Conservation (phyloP, 23 tunicate species). For the Styela plicata region DNA sequence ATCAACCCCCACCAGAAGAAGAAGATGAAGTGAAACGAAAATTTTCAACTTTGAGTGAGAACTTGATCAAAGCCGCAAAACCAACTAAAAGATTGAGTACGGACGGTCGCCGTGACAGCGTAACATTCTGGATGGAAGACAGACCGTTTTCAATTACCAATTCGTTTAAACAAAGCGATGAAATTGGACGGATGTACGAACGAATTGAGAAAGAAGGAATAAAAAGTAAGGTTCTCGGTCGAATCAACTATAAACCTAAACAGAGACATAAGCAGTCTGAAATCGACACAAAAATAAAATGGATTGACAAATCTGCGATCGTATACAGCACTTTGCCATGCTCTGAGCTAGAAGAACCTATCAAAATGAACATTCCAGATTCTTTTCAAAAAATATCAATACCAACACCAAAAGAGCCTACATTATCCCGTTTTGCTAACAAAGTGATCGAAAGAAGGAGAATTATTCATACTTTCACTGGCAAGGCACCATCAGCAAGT, state of each 20-base stretch:
- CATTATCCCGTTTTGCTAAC: neutral
- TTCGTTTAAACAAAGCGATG: neutral
- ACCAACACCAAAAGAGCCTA: neutral
- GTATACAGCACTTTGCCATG: conserved; percentile 37
- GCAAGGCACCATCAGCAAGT: neutral
- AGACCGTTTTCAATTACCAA: conserved; percentile 32
- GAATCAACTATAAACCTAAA: conserved; percentile 1
- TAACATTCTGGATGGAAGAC: conserved; percentile 52
- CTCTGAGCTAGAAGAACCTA: conserved; percentile 17
- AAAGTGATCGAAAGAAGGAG: neutral
- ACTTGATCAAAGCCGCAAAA: conserved; percentile 27
- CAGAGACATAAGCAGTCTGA: neutral
- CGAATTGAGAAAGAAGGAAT: conserved; percentile 49
- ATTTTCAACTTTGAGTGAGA: conserved; percentile 24
- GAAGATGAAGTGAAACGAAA: conserved; percentile 39
- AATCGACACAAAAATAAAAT: conserved; percentile 1
- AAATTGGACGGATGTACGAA: conserved; percentile 42
- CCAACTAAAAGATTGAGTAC: neutral
- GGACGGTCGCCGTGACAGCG: conserved; percentile 1
- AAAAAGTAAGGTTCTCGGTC: conserved; percentile 25
- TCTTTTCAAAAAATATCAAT: neutral
- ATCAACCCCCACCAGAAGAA: neutral
- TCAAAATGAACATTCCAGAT: conserved; percentile 30
- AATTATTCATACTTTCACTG: neutral
- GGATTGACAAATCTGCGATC: conserved; percentile 37